Base-by-base conservation (phyloP, 2,113 vertebrate species). In the Carassius carassius region DNA sequence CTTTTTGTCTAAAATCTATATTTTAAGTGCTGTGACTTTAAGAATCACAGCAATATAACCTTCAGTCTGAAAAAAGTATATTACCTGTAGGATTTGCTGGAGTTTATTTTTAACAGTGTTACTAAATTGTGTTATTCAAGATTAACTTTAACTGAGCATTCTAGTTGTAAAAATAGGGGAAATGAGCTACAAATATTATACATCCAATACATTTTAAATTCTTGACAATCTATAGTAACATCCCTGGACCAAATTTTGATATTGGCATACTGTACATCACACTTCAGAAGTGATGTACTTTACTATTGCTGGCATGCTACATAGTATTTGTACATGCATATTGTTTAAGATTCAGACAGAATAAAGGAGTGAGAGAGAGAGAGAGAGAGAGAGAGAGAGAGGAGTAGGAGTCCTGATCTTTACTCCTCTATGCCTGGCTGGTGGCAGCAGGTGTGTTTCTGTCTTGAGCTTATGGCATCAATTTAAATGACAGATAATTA, bases 401-500 rank as follows among this genome's bases (percentile, higher is more conserved):
- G 51, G n/a, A n/a, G n/a, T n/a, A 58, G 86, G 77, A 72, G 25
- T 41, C 80, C 72, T 70, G 51, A 84, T 60, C 74, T 86, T 77
- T 44, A 35, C 83, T 62, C 41, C 69, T 85, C 84, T 67, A 79
- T 75, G 84, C 17, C 83, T 78, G 79, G 92, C 94, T 94, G 49
- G 70, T 93, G 95, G 95, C 94, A 95, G 95, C 96, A 96, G 96
- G 96, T 96, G 96, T 94, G 94, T 74, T 93, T 94, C 93, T 90
- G 95, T 94, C 94, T 96, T 94, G 95, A 95, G 95, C 95, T 96
- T 95, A 95, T 95, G 95, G 96, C 95, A 96, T 96, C 96, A 96
- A 97, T 96, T 96, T 96, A 96, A 96, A 96, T 96, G 96, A 96
- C 92, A 95, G 96, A 96, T 97, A 97, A 97, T 97, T 97, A 96